phyloP scores from a whole-genome alignment of 1,140 invertebrate species.

The Diabrotica virgifera region DNA sequence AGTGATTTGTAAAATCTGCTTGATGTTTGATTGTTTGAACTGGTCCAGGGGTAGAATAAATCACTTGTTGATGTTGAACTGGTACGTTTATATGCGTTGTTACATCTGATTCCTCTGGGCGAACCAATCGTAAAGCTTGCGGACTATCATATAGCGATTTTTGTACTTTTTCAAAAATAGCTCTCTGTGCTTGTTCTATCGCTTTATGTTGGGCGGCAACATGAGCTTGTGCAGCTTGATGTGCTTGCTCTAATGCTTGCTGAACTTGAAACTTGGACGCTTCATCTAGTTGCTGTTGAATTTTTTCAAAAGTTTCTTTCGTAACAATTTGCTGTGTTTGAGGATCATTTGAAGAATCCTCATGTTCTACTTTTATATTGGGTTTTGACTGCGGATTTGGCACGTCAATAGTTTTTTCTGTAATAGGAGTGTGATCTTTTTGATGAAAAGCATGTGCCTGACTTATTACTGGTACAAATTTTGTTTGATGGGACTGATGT shows the following conservation, averaged over 20 bases:
- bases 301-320: slow-evolving; percentile 14
- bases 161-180: slow-evolving; percentile 30
- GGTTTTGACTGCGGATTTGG: slow-evolving; percentile 21
- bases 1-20: no score
- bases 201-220: slow-evolving; percentile 36
- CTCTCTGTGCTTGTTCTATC: slow-evolving; percentile 32
- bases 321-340: slow-evolving; percentile 8
- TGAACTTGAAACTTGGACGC: slow-evolving; percentile 31
- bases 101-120: neutral
- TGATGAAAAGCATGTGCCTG: slow-evolving; percentile 11
- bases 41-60: no score
- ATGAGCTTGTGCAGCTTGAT: slow-evolving; percentile 34
- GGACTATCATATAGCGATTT: slow-evolving; percentile 27
- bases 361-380: slow-evolving; percentile 20
- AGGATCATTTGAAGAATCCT: slow-evolving; percentile 12
- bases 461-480: slow-evolving; percentile 13
- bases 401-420: slow-evolving; percentile 21
- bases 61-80: slow-evolving; percentile 1
- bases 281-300: slow-evolving; percentile 35
- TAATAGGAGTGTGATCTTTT: slow-evolving; percentile 17
- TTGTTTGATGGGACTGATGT: slow-evolving; percentile 14
- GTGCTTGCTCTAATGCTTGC: slow-evolving; percentile 30
- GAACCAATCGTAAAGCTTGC: slow-evolving; percentile 10
- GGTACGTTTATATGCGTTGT: neutral
- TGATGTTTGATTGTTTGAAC: no score